Base-by-base conservation (phyloP, 2,113 vertebrate species). In the Noturus placidus region DNA sequence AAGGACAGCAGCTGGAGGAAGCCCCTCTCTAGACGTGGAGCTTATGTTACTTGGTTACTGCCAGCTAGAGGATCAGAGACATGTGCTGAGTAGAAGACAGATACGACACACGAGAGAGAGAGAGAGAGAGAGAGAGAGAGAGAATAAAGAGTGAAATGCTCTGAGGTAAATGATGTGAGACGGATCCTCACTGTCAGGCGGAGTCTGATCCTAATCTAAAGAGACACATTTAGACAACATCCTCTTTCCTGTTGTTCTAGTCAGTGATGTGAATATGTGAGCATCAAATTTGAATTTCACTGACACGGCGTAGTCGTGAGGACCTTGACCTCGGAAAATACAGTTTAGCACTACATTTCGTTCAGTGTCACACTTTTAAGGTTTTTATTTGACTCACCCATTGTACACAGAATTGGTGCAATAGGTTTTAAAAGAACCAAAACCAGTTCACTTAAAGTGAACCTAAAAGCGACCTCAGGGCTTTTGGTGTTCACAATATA, bases 11-110 rank as follows among this genome's bases (percentile, higher is more conserved):
- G 83, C 65, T 72, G 54, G 69, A 33, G 67, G 70, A 83, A 61
- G 52, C 81, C 50, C 70, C 61, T 81, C 57, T 83, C 25, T 72
- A 72, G 63, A 77, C 27, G 6, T 67, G 8, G 63, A 38, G 83
- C 77, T 82, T 89, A 87, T 78, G 89, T 90, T 84, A 88, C 79
- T 88, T 86, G 83, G 84, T 89, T 85, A 87, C 83, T 87, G 86
- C 57, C 85, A 82, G 86, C 83, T 69, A 83, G 76, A 59, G 82
- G 82, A 89, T 78, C 17, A 52, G 82, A 74, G 77, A 87, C 83
- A 87, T 87, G 82, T 77, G 89, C 67, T 89, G 83, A 87, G 76
- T 54, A 33, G n/a, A 35, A 86, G 65, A 46, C 15, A 77, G 74
- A 30, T 86, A 84, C 42, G 77, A 84, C 67, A 52, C 52, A 35